Percentiles rank a stretch among this genome's conserved stretches.
Evolutionary conservation across 2,113 vertebrate species (phyloP).

Genomic region (Campylomormyrus numenius): DNA sequence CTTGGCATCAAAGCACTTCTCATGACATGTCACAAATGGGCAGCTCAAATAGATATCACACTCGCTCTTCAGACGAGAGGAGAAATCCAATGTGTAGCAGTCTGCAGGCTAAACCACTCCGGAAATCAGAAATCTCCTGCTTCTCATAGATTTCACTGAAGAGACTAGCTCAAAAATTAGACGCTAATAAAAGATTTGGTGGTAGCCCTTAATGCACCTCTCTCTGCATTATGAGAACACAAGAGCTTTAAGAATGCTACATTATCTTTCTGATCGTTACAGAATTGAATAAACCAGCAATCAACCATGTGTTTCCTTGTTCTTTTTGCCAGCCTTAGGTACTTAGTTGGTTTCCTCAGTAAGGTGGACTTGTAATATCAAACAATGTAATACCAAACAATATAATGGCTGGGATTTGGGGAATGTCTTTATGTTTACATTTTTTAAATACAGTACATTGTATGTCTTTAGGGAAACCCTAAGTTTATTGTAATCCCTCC

Average conservation of each 20-base stretch:
- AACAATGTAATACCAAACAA: constrained; percentile 8
- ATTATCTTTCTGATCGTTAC: constrained; percentile 5
- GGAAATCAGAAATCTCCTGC: constrained; percentile 22
- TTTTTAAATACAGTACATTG: neutral
- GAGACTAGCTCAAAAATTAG: constrained; percentile 39
- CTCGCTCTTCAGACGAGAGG: neutral
- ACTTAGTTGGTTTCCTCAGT: neutral
- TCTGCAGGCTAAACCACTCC: constrained; percentile 22
- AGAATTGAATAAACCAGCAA: constrained; percentile 8
- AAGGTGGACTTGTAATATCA: neutral
- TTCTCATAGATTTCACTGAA: constrained; percentile 12
- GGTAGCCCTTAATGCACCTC: constrained; percentile 43
- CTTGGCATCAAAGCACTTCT: neutral
- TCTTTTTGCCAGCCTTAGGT: neutral
- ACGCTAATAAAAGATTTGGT: constrained; percentile 51
- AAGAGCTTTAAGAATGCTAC: constrained; percentile 24
- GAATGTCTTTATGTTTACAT: neutral
- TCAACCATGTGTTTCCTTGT: neutral
- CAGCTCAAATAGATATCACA: neutral
- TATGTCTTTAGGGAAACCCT: neutral
- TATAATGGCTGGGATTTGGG: neutral
- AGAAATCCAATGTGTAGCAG: constrained; percentile 1
- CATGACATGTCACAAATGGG: constrained; percentile 12
- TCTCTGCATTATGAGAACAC: constrained; percentile 38
- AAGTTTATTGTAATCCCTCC: neutral